Conservation (phyloP, 2,797 vertebrate species). For the Distichodus sexfasciatus region DNA sequence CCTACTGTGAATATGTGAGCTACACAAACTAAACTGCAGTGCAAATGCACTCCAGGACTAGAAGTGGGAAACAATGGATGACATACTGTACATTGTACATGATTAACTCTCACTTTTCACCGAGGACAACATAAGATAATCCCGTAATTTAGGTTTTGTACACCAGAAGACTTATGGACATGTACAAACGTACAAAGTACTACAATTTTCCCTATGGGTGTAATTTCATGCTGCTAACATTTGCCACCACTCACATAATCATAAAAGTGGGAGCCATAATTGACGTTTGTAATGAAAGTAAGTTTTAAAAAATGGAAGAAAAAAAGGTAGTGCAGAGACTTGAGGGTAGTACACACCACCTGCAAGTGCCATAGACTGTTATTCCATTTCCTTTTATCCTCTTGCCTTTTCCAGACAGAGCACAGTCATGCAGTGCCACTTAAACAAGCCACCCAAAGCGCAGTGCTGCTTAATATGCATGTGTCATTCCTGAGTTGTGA, state of each 20-base stretch:
- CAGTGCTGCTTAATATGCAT: slow-evolving; percentile 55
- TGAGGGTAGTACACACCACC: slow-evolving; percentile 12
- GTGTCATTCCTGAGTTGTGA: slow-evolving; percentile 51
- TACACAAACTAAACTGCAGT: background rate
- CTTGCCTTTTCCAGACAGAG: background rate
- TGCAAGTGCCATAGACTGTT: slow-evolving; percentile 35
- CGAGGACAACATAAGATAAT: background rate
- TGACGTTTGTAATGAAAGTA: too few species aligned
- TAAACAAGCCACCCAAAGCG: background rate
- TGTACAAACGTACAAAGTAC: background rate
- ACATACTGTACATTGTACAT: background rate
- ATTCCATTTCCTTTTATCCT: background rate
- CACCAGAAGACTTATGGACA: background rate
- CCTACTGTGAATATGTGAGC: too few species aligned
- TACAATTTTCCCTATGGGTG: background rate
- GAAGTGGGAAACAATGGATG: too few species aligned
- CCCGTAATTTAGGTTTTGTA: background rate
- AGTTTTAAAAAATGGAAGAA: too few species aligned
- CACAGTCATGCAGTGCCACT: slow-evolving; percentile 17
- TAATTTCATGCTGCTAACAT: slow-evolving; percentile 13
- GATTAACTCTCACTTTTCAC: background rate
- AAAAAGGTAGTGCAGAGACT: background rate
- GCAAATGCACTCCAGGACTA: background rate
- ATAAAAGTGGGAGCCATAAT: slow-evolving; percentile 5
- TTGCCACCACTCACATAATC: background rate